A percentile compares a stretch with the other conserved stretches of the same genome.
phyloP scores from a whole-genome alignment of 2,797 vertebrate species.

The Microctenopoma lineatum region DNA sequence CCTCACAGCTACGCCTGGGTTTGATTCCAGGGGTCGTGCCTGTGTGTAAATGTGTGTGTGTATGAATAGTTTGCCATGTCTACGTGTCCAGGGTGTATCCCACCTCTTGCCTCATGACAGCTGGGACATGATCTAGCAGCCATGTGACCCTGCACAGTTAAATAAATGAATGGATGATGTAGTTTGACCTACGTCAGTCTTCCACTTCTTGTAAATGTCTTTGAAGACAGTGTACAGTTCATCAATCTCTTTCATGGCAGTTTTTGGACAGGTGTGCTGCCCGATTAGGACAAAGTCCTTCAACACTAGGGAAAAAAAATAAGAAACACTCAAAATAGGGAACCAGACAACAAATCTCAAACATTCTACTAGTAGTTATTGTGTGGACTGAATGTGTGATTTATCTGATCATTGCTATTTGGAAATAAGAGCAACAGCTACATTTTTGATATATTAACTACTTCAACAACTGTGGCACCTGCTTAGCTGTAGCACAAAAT shows the following conservation, averaged over 20 bases:
- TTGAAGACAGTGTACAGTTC: conserved; percentile 83
- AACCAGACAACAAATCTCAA: neutral
- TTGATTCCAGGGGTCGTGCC: too few species aligned
- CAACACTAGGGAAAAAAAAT: conserved; percentile 70
- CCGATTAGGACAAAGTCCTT: conserved; percentile 86
- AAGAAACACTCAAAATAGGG: neutral
- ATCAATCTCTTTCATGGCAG: conserved; percentile 85
- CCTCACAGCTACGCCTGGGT: too few species aligned
- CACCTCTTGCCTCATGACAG: too few species aligned
- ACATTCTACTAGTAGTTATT: too few species aligned
- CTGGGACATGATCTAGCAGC: too few species aligned
- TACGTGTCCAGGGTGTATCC: too few species aligned
- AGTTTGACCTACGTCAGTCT: conserved; percentile 76
- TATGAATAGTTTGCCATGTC: too few species aligned
- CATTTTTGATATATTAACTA: neutral
- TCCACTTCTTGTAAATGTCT: conserved; percentile 81
- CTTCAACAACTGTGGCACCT: too few species aligned
- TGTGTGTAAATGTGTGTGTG: too few species aligned
- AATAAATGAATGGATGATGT: neutral
- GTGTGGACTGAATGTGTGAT: too few species aligned
- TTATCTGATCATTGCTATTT: neutral
- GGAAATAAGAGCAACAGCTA: neutral
- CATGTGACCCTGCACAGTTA: too few species aligned
- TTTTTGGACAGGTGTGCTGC: conserved; percentile 86
- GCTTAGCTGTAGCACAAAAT: too few species aligned